phyloP scores from a whole-genome alignment of 2,113 vertebrate species.

The Dipodomys ordii region DNA sequence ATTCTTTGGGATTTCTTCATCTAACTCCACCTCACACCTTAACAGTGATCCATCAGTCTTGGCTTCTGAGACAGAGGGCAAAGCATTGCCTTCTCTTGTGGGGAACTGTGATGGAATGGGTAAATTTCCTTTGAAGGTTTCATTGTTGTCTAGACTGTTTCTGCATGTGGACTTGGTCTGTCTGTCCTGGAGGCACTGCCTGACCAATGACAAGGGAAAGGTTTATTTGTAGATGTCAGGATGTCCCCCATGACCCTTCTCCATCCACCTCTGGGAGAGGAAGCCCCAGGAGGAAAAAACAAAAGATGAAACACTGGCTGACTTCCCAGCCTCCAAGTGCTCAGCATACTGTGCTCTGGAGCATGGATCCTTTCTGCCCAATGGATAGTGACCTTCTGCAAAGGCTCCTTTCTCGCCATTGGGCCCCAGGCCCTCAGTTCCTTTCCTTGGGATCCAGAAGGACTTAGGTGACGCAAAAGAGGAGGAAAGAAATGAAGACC shows the following conservation, averaged over 20 bases:
- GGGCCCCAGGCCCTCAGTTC: constrained; percentile 57
- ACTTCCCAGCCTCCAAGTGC: constrained; percentile 66
- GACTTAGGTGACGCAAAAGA: constrained; percentile 1
- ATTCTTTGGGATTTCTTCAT: not conserved
- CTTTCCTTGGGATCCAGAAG: constrained; percentile 65
- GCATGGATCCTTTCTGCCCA: not conserved
- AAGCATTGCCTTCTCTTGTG: not conserved
- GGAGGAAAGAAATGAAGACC: constrained; percentile 37
- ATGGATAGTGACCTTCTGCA: constrained; percentile 50
- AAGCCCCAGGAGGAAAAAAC: constrained; percentile 79
- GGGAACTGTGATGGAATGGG: not conserved
- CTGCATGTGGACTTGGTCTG: not conserved
- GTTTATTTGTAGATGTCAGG: constrained; percentile 64
- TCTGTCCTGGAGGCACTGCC: constrained; percentile 11
- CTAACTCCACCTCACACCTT: not conserved
- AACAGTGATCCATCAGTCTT: not conserved
- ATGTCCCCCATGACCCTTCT: constrained; percentile 63
- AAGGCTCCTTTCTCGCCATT: constrained; percentile 45
- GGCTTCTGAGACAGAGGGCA: not conserved
- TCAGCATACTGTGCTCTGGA: not conserved
- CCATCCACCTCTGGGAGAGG: constrained; percentile 73
- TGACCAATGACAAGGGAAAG: constrained; percentile 68
- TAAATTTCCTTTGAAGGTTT: not conserved
- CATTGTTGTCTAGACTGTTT: not conserved
- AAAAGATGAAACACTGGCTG: constrained; percentile 73